Evolutionary conservation across 2,888 invertebrate genomes (phyloP), one percentile per base, ranked within the genome.

Genomic region (Dione juno): DNA sequence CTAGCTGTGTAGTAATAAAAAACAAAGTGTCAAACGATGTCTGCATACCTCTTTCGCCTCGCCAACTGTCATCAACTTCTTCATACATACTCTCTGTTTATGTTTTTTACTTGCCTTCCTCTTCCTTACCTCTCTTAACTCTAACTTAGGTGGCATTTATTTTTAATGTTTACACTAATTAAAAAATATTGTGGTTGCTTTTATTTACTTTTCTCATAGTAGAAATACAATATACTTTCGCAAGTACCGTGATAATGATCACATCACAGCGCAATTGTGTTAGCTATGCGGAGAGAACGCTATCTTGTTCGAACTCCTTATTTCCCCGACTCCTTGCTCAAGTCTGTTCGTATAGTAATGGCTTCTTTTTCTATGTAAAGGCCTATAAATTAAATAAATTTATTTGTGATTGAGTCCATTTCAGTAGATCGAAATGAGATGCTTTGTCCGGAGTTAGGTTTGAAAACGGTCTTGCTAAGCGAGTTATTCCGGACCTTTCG

Each of bases 401-500:
- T 59, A 21, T 53, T 43, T 61, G 50, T 16, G 19, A 68, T 63
- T 21, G 43, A 45, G 41, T 54, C 37, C 52, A 61, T 58, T 37
- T 45, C 54, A 48, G 40, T 16, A 45, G 65, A 68, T 63, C 45
- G 28, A 14, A 54, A 63, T 68, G 61, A 63, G 53, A 45, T 54
- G 35, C 45, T 68, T 63, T 45, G 54, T 63, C 63, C 63, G 13
- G 48, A 63, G 45, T 40, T 69, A 45, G 63, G 48, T 52, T 16
- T 58, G 35, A 63, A 67, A 67, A 64, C 63, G 35, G 14, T 69
- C 63, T 69, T 69, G 21, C 54, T 64, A 40, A 69, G 63, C 68
- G 48, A 57, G 45, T 54, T 57, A 48, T 69, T 64, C 68, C 52
- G 45, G 63, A n/a, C 37, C 63, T 54, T 53, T 63, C 37, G 53